Percentiles rank a stretch among this genome's conserved stretches.
Conservation (phyloP, 2,888 invertebrate genomes). For the Orgyia antiqua region DNA sequence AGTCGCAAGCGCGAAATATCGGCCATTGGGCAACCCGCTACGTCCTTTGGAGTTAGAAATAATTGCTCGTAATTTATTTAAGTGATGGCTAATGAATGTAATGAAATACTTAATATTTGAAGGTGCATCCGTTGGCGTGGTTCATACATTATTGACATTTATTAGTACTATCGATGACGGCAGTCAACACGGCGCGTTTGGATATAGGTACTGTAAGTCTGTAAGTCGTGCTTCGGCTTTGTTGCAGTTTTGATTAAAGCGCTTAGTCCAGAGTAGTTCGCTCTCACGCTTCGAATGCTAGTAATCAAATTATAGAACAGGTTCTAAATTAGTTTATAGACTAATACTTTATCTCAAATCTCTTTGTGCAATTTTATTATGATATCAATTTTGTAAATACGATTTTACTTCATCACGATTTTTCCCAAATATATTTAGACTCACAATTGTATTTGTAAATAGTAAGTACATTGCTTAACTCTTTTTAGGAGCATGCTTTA, state of each 20-base stretch:
- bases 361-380: no score
- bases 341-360: slow-evolving; percentile 27
- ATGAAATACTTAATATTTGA: slow-evolving; percentile 72
- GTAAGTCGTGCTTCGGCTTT: slow-evolving; percentile 65
- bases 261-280: slow-evolving; percentile 54
- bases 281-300: slow-evolving; percentile 67
- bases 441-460: no score
- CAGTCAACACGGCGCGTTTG: slow-evolving; percentile 16
- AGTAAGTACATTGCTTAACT: no score
- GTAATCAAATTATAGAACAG: slow-evolving; percentile 53
- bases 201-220: slow-evolving; percentile 52
- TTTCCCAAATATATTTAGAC: no score
- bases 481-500: no score
- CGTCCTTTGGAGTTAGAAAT: slow-evolving; percentile 64
- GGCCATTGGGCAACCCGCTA: slow-evolving; percentile 59
- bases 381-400: no score
- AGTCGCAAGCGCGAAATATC: slow-evolving; percentile 53
- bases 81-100: slow-evolving; percentile 53
- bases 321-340: slow-evolving; percentile 44
- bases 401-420: no score
- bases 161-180: slow-evolving; percentile 11
- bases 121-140: slow-evolving; percentile 45
- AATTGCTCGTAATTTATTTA: slow-evolving; percentile 66
- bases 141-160: slow-evolving; percentile 50
- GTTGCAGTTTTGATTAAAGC: slow-evolving; percentile 61